Evolutionary conservation across 1,140 invertebrate species (phyloP).

Genomic region (Aphaenogaster rudis): DNA sequence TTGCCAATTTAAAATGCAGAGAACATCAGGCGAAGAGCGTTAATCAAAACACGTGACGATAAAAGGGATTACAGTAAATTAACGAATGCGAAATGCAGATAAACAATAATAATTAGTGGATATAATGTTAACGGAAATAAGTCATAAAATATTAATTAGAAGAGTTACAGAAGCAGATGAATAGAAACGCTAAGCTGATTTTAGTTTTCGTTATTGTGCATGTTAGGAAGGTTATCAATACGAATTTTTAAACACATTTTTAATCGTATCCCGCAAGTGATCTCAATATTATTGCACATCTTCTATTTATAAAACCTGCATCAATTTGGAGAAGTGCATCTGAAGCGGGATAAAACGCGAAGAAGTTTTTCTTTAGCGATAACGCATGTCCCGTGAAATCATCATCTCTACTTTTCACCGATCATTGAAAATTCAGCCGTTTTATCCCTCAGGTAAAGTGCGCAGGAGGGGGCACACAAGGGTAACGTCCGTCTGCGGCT

Average conservation of each 20-base stretch:
- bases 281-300: not conserved
- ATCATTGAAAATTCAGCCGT: conserved; percentile 49
- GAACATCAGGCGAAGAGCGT: not conserved
- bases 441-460: conserved; percentile 16
- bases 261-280: not conserved
- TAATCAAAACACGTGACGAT: conserved; percentile 6
- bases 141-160: not conserved
- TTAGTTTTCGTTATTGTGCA: not conserved
- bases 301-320: not conserved
- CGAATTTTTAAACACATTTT: not conserved
- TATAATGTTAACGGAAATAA: conserved; percentile 14
- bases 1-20: conserved; percentile 4
- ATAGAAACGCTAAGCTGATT: not conserved
- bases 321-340: not conserved
- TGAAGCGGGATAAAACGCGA: too few relatives aligned
- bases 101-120: not conserved
- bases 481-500: conserved; percentile 67
- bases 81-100: conserved; percentile 17
- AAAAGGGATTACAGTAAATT: not conserved
- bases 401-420: conserved; percentile 19
- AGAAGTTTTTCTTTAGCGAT: not conserved
- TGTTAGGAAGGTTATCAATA: not conserved
- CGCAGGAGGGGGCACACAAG: not conserved
- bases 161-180: not conserved
- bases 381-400: not conserved